Percentiles rank a stretch among this genome's conserved stretches.
Conservation (phyloP, 2,888 invertebrate species). For the Amblyjoppa fuscipennis region DNA sequence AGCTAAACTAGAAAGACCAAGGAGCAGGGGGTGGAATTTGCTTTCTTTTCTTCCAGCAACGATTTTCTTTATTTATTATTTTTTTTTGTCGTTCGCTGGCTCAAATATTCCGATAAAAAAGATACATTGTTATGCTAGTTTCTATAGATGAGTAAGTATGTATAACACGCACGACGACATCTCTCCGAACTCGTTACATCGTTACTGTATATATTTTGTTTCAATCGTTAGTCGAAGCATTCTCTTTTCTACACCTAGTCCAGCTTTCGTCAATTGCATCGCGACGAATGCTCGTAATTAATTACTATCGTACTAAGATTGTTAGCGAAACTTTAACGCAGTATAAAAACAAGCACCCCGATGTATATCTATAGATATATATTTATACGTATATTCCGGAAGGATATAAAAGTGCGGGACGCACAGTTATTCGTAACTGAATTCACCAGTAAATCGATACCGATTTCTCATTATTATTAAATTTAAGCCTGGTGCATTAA, state of each 20-base stretch:
- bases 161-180: no score
- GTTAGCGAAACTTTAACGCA: background rate
- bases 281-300: constrained; percentile 28
- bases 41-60: constrained; percentile 15
- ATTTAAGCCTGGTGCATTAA: background rate
- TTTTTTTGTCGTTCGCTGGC: background rate
- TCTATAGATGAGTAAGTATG: no score
- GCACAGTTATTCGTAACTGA: constrained; percentile 37
- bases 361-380: background rate
- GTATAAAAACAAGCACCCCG: background rate
- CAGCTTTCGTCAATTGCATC: constrained; percentile 32
- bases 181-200: no score
- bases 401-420: constrained; percentile 12
- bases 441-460: constrained; percentile 37
- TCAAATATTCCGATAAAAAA: constrained; percentile 37
- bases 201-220: constrained; percentile 5
- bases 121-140: background rate
- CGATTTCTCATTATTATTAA: constrained; percentile 9
- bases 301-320: constrained; percentile 7
- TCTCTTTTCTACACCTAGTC: constrained; percentile 23
- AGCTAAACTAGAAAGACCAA: constrained; percentile 24
- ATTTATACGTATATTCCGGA: constrained; percentile 31
- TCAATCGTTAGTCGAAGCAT: constrained; percentile 32
- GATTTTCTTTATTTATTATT: constrained; percentile 2
- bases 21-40: constrained; percentile 19